Percentiles rank a stretch among this genome's conserved stretches.
phyloP scores from a whole-genome alignment of 2,113 vertebrate species.

The Neolamprologus sp. region DNA sequence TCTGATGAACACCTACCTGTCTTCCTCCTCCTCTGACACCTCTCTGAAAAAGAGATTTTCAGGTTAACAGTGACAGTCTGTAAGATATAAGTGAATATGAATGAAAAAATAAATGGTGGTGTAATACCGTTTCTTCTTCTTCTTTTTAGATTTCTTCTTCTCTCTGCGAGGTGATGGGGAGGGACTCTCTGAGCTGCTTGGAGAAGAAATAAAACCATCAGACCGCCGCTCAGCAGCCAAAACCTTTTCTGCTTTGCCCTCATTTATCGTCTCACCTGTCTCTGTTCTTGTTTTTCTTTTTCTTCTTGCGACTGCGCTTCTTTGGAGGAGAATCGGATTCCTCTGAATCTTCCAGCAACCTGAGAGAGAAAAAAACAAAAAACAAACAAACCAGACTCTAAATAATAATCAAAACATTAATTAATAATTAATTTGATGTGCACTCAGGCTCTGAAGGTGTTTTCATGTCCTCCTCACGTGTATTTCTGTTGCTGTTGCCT shows the following conservation, averaged over 20 bases:
- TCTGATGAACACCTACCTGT: slow-evolving; percentile 22
- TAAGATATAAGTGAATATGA: neutral
- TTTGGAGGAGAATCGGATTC: slow-evolving; percentile 77
- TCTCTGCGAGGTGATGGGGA: slow-evolving; percentile 74
- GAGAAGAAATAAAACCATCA: neutral
- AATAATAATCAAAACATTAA: neutral
- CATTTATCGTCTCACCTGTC: slow-evolving; percentile 60
- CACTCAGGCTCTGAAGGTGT: neutral
- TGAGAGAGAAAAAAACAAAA: slow-evolving; percentile 1
- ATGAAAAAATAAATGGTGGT: accelerated
- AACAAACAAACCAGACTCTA: neutral
- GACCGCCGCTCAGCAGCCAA: accelerated
- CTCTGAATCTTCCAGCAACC: slow-evolving; percentile 79
- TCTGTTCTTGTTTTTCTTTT: slow-evolving; percentile 83
- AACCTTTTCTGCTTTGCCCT: neutral
- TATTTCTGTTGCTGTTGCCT: slow-evolving; percentile 69
- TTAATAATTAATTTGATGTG: neutral
- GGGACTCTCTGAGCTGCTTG: slow-evolving; percentile 76
- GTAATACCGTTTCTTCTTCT: slow-evolving; percentile 80
- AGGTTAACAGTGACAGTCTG: neutral
- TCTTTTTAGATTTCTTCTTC: slow-evolving; percentile 82
- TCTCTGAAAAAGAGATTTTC: slow-evolving; percentile 43
- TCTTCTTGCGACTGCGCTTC: slow-evolving; percentile 84
- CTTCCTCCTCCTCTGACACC: slow-evolving; percentile 48
- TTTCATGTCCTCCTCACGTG: slow-evolving; percentile 55